These are phyloP conservation scores for Halcyon chelicuti DNA, from an alignment of 2,797 vertebrate genomes.

Conservation along the genomic window DNA sequence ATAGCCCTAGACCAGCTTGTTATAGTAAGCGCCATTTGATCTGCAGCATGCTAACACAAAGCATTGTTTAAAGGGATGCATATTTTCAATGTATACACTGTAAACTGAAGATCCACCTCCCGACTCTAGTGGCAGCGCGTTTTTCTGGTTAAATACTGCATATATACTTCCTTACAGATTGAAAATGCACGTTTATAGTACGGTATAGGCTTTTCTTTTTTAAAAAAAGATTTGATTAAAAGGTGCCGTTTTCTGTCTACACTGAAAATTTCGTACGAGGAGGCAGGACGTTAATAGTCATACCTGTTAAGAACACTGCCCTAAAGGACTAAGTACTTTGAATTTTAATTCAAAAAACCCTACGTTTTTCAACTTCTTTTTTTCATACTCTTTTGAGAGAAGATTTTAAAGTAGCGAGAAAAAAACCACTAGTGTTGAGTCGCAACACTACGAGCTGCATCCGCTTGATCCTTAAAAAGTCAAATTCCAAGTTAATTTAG, in stretches of 20 bases:
- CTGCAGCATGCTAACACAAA: constrained; percentile 86
- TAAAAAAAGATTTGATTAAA: constrained; percentile 71
- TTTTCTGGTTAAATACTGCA: constrained; percentile 82
- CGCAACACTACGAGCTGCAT: constrained; percentile 76
- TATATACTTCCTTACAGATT: constrained; percentile 79
- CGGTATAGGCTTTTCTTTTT: constrained; percentile 55
- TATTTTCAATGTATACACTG: constrained; percentile 84
- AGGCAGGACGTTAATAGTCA: constrained; percentile 69
- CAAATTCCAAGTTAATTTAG: constrained; percentile 73
- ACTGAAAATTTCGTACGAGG: constrained; percentile 72
- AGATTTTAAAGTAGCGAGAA: constrained; percentile 65
- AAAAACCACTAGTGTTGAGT: constrained; percentile 63
- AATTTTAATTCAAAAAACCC: constrained; percentile 54
- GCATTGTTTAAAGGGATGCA: constrained; percentile 82
- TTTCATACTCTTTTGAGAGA: constrained; percentile 63
- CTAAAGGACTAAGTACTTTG: constrained; percentile 71
- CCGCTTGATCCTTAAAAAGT: constrained; percentile 66
- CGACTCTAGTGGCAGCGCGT: constrained; percentile 75
- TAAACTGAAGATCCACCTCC: constrained; percentile 82
- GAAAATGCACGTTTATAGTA: constrained; percentile 78
- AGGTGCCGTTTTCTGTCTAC: constrained; percentile 70
- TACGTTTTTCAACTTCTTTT: constrained; percentile 60
- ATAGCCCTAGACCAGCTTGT: constrained; percentile 82
- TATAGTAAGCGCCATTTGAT: constrained; percentile 83
- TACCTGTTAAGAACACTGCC: constrained; percentile 69